phyloP scores from a whole-genome alignment of 2,888 invertebrate species.

The Erebia epiphron region DNA sequence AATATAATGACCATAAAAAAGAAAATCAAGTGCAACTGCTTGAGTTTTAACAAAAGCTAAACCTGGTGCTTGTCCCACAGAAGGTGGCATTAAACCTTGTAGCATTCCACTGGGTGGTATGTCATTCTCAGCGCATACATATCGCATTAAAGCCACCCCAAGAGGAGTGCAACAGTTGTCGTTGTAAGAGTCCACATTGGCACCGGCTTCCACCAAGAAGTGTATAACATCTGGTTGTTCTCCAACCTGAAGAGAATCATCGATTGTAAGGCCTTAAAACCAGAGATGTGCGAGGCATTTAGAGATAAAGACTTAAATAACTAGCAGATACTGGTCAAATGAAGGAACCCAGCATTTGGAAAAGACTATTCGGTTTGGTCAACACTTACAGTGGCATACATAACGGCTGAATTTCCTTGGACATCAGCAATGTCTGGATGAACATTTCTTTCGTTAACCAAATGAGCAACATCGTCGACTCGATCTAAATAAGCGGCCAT shows the following conservation, averaged over 20 bases:
- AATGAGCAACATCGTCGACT: conserved; percentile 54
- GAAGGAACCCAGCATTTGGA: neutral
- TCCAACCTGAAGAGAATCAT: conserved; percentile 51
- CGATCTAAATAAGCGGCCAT: conserved; percentile 68
- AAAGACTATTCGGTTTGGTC: neutral
- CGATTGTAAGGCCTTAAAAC: neutral
- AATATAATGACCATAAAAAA: neutral
- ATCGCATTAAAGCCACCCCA: conserved; percentile 66
- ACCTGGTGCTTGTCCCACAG: conserved; percentile 43
- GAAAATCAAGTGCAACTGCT: neutral
- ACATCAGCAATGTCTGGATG: conserved; percentile 77
- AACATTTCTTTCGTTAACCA: conserved; percentile 64
- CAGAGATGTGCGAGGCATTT: neutral
- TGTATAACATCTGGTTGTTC: conserved; percentile 61
- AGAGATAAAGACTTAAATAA: neutral
- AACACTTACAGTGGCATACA: conserved; percentile 78
- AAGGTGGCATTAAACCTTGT: conserved; percentile 56
- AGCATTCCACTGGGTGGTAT: conserved; percentile 51
- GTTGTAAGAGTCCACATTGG: conserved; percentile 73
- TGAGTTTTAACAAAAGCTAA: conserved; percentile 17
- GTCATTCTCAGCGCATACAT: conserved; percentile 54
- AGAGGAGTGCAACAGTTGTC: conserved; percentile 82
- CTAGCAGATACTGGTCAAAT: neutral
- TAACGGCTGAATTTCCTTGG: conserved; percentile 79
- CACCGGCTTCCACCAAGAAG: conserved; percentile 78